phyloP scores from a whole-genome alignment of 1,140 invertebrate species.

The Aradophagus sp. region DNA sequence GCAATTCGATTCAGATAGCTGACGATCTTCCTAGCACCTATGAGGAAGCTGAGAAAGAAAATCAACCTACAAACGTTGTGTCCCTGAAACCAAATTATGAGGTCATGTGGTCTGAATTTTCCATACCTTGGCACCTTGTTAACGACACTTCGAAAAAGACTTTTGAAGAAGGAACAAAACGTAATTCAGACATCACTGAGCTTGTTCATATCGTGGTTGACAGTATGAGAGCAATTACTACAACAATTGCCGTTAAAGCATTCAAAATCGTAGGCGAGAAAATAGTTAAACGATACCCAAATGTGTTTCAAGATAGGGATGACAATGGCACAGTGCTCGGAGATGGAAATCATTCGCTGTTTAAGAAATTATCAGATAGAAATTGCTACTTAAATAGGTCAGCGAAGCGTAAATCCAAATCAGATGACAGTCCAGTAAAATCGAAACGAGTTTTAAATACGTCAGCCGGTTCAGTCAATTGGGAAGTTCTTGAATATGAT shows the following conservation, averaged over 20 bases:
- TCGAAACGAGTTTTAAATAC: background rate
- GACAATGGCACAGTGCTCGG: slow-evolving; percentile 1
- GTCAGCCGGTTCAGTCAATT: slow-evolving; percentile 2
- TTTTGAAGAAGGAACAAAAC: background rate
- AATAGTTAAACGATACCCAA: background rate
- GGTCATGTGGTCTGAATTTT: background rate
- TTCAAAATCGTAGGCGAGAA: background rate
- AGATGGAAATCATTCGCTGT: background rate
- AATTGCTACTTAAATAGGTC: background rate
- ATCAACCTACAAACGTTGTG: background rate
- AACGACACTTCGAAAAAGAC: background rate
- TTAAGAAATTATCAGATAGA: background rate
- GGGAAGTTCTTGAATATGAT: background rate
- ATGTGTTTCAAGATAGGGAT: background rate
- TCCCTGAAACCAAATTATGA: background rate
- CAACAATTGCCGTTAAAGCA: background rate
- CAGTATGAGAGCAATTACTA: background rate
- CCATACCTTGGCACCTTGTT: background rate
- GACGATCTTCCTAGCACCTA: background rate
- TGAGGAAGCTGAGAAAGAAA: background rate
- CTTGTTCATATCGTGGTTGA: background rate
- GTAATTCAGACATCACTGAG: background rate
- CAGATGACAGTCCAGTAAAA: background rate
- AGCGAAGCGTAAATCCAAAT: background rate
- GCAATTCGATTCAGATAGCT: background rate